A percentile compares a stretch with the other conserved stretches of the same genome.
These are phyloP conservation scores for Acinonyx jubatus DNA, from an alignment of 2,113 vertebrate genomes.

Conservation along the genomic window DNA sequence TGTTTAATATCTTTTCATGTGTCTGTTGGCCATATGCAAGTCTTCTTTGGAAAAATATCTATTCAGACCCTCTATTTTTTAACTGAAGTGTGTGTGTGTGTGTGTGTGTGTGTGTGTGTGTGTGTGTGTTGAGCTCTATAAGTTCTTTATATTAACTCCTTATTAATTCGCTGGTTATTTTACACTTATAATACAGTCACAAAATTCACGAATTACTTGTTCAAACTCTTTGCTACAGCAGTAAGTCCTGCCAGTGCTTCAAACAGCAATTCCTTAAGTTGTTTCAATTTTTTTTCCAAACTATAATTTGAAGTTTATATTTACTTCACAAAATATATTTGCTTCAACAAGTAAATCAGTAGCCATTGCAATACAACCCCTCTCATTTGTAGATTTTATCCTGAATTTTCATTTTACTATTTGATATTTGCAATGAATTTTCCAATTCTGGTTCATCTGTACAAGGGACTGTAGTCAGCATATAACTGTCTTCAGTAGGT, in stretches of 20 bases:
- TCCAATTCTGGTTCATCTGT: not conserved
- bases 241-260: not conserved
- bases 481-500: not conserved
- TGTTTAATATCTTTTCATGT: not conserved
- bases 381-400: not conserved
- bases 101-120: no score
- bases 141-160: not conserved
- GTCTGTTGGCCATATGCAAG: not conserved
- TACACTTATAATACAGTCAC: not conserved
- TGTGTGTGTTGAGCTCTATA: not conserved
- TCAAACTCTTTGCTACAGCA: not conserved
- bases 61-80: not conserved
- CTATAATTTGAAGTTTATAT: not conserved
- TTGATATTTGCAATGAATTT: not conserved
- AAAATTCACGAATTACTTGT: not conserved
- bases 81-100: not conserved
- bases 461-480: not conserved
- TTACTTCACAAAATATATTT: constrained; percentile 18
- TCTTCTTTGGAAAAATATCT: not conserved
- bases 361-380: not conserved
- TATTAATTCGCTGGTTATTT: not conserved
- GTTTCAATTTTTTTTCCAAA: not conserved
- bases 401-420: not conserved
- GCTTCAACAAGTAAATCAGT: not conserved
- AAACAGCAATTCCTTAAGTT: not conserved